Evolutionary conservation across 2,797 vertebrate genomes (phyloP).

Genomic region (Oryzias dopingdopingensis): DNA sequence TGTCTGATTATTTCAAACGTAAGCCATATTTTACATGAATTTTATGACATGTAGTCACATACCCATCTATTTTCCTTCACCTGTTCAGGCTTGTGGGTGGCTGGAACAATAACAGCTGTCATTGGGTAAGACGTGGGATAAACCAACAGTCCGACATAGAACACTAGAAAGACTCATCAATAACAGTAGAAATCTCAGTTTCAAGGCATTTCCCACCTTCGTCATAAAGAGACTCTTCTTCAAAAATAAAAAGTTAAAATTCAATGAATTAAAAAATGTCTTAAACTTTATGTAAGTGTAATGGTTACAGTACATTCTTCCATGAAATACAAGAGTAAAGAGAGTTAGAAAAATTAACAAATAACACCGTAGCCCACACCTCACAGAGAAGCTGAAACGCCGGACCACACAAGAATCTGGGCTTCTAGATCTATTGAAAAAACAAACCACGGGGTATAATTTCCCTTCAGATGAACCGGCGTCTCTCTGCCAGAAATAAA

Average conservation of each 20-base stretch:
- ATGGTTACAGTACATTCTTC: slow-evolving; percentile 19
- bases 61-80: too few relatives aligned
- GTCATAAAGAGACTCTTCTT: slow-evolving; percentile 18
- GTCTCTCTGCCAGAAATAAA: slow-evolving; percentile 43
- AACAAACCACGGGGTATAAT: slow-evolving; percentile 70
- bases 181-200: slow-evolving; percentile 11
- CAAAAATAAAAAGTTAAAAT: not conserved
- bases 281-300: slow-evolving; percentile 12
- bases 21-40: not conserved
- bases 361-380: slow-evolving; percentile 58
- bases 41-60: not conserved
- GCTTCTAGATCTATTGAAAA: slow-evolving; percentile 62
- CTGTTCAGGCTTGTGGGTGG: too few relatives aligned
- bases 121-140: too few relatives aligned
- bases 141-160: too few relatives aligned
- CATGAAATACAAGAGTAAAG: slow-evolving; percentile 42
- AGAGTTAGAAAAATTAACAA: slow-evolving; percentile 62
- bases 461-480: slow-evolving; percentile 64
- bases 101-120: too few relatives aligned
- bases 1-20: not conserved
- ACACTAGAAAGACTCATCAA: slow-evolving; percentile 14
- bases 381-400: slow-evolving; percentile 47
- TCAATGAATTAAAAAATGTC: not conserved
- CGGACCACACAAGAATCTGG: slow-evolving; percentile 72
- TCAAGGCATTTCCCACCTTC: slow-evolving; percentile 10